Base-by-base conservation (phyloP, 2,888 invertebrate species). In the Dermolepida albohirtum region DNA sequence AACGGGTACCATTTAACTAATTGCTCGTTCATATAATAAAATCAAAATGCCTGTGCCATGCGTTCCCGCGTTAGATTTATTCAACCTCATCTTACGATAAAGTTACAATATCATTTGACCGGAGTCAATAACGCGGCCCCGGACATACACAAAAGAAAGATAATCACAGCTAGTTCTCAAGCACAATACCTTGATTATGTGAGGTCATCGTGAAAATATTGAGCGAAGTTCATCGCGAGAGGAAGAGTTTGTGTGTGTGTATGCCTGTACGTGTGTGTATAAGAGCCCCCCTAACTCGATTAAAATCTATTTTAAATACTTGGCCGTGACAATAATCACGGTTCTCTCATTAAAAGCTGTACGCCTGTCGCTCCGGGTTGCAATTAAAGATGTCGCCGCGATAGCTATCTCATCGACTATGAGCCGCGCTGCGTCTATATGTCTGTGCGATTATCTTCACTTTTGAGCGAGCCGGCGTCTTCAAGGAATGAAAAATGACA, bases 171-270 rank as follows among this genome's bases (percentile, higher is more conserved):
- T 72, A 70, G 73, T 75, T 74, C 50, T 40, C 54, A 54, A 72
- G 72, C 67, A 75, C 74, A 75, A 75, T 72, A 70, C 73, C 57
- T 66, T 70, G 73, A 74, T 74, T 74, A 73, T 75, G 72, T 73
- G 64, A 70, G 72, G 70, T 73, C 70, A 71, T 71, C 71, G 43
- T 62, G 47, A 22, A 47, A 43, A 51, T 65, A 62, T 39, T 47
- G 65, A 54, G 54, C 54, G 52, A 51, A 54, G 65, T 65, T 65
- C 65, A 65, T 54, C 54, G 64, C 27, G 52, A 29, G 27, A 49
- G 22, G 22, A 22, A 22, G 22, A 22, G 4, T 40, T 39, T 62
- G 34, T 62, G 39, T 47, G 39, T 47, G 59, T 62, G 59, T n/a
- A 59, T n/a, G 44, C 27, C 5, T 29, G 29, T 29, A 29, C 29